Evolutionary conservation across 2,888 invertebrate species (phyloP).

Genomic region (Microchrysa polita): DNA sequence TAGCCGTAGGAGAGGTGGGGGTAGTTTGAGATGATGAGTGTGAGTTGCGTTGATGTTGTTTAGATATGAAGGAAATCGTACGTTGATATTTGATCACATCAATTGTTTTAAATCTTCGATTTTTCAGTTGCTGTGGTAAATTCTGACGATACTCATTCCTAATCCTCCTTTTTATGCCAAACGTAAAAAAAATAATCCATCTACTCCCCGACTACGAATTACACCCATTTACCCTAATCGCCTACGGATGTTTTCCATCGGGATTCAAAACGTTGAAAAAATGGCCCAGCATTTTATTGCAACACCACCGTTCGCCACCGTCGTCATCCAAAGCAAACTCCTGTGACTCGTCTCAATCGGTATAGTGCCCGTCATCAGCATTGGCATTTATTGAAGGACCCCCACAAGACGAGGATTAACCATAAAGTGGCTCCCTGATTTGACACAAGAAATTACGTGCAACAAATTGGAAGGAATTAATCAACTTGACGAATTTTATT

Average conservation of each 20-base stretch:
- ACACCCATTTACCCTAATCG: not conserved
- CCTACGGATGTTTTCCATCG: slow-evolving; percentile 3
- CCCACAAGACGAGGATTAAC: slow-evolving; percentile 47
- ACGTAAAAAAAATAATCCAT: too few relatives aligned
- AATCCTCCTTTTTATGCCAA: too few relatives aligned
- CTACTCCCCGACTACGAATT: not conserved
- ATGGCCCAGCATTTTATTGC: slow-evolving; percentile 21
- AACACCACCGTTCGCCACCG: not conserved
- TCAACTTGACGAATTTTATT: slow-evolving; percentile 48
- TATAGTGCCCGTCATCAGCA: slow-evolving; percentile 1
- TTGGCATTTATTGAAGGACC: slow-evolving; percentile 38
- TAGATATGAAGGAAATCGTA: too few relatives aligned
- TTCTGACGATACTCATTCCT: too few relatives aligned
- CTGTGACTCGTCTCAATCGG: not conserved
- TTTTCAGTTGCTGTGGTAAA: too few relatives aligned
- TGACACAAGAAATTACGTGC: slow-evolving; percentile 49
- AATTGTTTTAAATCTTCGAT: too few relatives aligned
- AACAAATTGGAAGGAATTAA: slow-evolving; percentile 49
- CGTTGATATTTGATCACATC: too few relatives aligned
- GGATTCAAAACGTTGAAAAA: not conserved
- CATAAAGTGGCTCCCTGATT: slow-evolving; percentile 48
- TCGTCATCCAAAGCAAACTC: not conserved
- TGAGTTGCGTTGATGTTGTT: too few relatives aligned
- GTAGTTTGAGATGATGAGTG: not conserved
- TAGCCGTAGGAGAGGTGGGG: not conserved